A percentile compares a stretch with the other conserved stretches of the same genome.
Evolutionary conservation across 2,888 invertebrate genomes (phyloP).

Genomic region (Standfussiana lucernea): DNA sequence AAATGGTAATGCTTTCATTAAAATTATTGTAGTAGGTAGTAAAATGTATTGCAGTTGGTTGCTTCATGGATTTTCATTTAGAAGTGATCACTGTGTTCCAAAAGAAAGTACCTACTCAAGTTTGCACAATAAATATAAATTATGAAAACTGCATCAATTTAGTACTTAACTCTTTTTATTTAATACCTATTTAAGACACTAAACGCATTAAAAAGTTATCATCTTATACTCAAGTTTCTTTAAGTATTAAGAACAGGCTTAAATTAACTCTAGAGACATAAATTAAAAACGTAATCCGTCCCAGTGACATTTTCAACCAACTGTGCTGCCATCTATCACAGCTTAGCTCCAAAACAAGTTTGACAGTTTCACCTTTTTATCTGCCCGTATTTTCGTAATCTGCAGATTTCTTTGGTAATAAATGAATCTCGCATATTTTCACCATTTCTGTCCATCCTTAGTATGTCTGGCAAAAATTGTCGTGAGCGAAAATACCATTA

Average conservation of each 20-base stretch:
- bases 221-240: conserved; percentile 3
- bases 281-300: conserved; percentile 46
- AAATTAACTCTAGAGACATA: conserved; percentile 47
- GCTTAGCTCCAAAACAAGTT: conserved; percentile 39
- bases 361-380: conserved; percentile 32
- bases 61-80: not conserved
- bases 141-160: conserved; percentile 8
- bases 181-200: not conserved
- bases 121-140: not conserved
- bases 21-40: not conserved
- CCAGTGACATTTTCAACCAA: conserved; percentile 28
- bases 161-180: not conserved
- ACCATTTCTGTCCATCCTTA: not conserved
- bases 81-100: not conserved
- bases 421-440: conserved; percentile 13
- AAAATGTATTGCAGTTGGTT: not conserved
- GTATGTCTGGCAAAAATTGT: not conserved
- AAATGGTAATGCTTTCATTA: not conserved
- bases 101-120: not conserved
- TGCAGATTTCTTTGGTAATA: not conserved
- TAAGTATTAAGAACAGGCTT: conserved; percentile 28
- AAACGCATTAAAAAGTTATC: conserved; percentile 18
- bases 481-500: not conserved
- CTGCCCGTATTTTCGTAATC: conserved; percentile 19
- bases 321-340: conserved; percentile 57